Evolutionary conservation across 2,888 invertebrate genomes (phyloP), one percentile per base, ranked within the genome.

Genomic region (Patella pellucida): DNA sequence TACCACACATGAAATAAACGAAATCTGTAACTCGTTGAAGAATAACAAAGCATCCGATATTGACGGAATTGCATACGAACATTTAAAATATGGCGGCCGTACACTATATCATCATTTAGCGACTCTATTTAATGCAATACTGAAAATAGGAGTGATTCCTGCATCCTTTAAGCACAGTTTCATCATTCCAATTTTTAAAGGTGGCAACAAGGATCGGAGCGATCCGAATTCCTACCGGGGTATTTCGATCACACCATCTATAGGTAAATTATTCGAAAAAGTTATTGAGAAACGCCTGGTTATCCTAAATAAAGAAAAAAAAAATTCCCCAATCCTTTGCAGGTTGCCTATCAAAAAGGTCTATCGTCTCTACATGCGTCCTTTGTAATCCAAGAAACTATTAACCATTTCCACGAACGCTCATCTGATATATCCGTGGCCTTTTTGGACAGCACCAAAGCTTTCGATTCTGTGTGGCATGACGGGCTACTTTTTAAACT

Each of bases 381-480:
- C n/a, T n/a, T n/a, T n/a, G n/a, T n/a, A n/a, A n/a, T n/a, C 54
- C 41, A 74, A 27, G 70, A 74, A 52, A 9, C 54, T 12, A 74
- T 71, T n/a, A 16, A 50, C 41, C 56, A 74, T 54, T 27, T 16
- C 15, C 15, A 23, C 14, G 67, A 74, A 68, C n/a, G 71, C n/a
- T 62, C 62, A 62, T 16, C 19, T n/a, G 62, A n/a, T 7, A 19
- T 50, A 12, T 15, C 51, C 27, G 70, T 67, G 27, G 31, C 50
- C 3, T 51, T 74, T 27, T 19, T 74, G 3, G 74, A 74, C 19
- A 74, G 74, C n/a, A 19, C 74, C 27, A 70, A 71, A 16, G 74
- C 71, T 3, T 74, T 74, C 19, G 74, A 69, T 50, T 69, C 15
- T 31, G 69, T 69, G 16, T 69, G 69, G 69, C 69, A 69, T 27